A percentile compares a stretch with the other conserved stretches of the same genome.
These are phyloP conservation scores for Erinaceus europaeus DNA, from an alignment of 2,113 vertebrate species.

Conservation along the genomic window DNA sequence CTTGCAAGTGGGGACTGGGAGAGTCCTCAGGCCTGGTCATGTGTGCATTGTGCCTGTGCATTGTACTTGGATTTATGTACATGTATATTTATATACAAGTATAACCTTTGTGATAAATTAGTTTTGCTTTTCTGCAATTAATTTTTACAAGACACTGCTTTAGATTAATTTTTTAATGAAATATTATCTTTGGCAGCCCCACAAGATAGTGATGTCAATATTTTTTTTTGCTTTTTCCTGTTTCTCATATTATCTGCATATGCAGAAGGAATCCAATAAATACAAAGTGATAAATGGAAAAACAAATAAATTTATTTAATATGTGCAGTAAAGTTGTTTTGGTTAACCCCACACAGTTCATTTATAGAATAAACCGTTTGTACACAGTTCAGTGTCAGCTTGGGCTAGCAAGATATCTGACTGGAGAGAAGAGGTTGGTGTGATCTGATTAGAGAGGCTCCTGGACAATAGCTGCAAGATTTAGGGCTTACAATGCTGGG, in stretches of 20 bases:
- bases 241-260: background rate
- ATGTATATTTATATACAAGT: background rate
- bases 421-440: background rate
- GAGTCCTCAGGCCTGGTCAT: too few relatives aligned
- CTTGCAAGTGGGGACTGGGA: too few relatives aligned
- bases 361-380: background rate
- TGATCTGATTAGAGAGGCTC: background rate
- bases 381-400: background rate
- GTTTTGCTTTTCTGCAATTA: background rate
- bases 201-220: background rate
- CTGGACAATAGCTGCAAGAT: background rate
- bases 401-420: background rate
- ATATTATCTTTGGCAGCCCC: background rate
- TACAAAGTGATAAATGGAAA: constrained; percentile 1
- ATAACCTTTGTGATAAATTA: background rate
- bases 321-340: background rate
- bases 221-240: background rate
- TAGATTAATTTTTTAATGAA: background rate
- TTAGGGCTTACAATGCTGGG: background rate
- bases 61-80: background rate
- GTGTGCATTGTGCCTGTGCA: too few relatives aligned
- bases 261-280: background rate
- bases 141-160: background rate
- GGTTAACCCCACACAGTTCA: background rate
- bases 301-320: background rate